A percentile compares a stretch with the other conserved stretches of the same genome.
Conservation (phyloP, 2,888 invertebrate genomes). For the Cetonia aurata region DNA sequence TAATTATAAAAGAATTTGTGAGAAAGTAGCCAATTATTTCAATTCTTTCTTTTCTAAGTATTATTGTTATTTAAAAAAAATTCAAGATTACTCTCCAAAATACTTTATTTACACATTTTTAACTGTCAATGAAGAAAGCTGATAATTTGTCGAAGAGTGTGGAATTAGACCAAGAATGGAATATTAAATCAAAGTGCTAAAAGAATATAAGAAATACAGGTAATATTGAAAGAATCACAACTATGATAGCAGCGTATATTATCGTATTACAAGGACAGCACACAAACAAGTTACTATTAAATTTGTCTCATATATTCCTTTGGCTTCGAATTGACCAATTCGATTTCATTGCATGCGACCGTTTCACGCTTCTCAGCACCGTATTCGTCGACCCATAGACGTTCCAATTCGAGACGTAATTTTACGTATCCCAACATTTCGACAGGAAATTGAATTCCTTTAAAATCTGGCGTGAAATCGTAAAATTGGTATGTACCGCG, state of each 20-base stretch:
- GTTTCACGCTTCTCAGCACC: conserved; percentile 26
- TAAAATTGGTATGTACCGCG: conserved; percentile 46
- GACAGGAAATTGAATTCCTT: conserved; percentile 46
- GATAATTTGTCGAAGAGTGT: no score
- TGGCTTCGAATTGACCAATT: conserved; percentile 33
- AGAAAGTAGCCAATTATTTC: no score
- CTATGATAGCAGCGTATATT: neutral
- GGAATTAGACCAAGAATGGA: no score
- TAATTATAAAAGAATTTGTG: no score
- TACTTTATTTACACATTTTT: no score
- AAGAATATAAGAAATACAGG: conserved; percentile 11
- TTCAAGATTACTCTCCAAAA: no score
- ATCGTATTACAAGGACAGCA: conserved; percentile 12
- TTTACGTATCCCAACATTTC: conserved; percentile 47
- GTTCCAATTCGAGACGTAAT: conserved; percentile 43
- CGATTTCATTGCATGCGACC: conserved; percentile 38
- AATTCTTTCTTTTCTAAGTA: no score
- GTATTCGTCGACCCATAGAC: conserved; percentile 23
- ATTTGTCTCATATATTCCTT: conserved; percentile 19
- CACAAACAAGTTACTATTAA: conserved; percentile 29
- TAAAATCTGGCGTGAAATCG: conserved; percentile 44
- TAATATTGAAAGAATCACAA: conserved; percentile 17
- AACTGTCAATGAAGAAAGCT: no score
- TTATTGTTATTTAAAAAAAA: no score
- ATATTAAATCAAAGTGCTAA: no score